A percentile compares a stretch with the other conserved stretches of the same genome.
Conservation (phyloP, 2,113 vertebrate species). For the Marmota flaviventris region DNA sequence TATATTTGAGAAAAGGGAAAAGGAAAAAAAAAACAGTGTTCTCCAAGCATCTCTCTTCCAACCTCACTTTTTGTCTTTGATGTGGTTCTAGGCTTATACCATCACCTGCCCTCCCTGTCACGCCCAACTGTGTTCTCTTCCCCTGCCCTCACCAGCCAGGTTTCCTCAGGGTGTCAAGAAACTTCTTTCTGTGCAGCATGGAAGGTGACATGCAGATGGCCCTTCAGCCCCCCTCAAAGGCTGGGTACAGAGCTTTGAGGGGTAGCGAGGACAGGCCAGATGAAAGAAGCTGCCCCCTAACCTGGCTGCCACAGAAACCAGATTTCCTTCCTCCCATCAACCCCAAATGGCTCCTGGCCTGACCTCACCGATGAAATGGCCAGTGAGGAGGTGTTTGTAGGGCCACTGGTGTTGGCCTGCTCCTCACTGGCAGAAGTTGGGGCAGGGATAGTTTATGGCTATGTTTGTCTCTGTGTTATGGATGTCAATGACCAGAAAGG, state of each 20-base stretch:
- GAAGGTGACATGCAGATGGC: neutral
- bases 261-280: neutral
- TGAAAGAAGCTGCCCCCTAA: neutral
- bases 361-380: neutral
- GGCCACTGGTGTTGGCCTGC: neutral
- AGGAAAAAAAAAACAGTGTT: neutral
- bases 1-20: neutral
- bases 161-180: neutral
- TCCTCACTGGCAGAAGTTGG: neutral
- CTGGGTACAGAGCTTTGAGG: neutral
- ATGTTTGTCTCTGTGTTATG: neutral
- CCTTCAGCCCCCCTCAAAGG: too few species aligned
- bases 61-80: neutral
- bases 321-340: neutral
- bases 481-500: constrained; percentile 9
- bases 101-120: neutral
- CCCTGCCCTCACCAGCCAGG: neutral
- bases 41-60: neutral
- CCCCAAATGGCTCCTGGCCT: neutral
- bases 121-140: too few species aligned
- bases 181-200: neutral
- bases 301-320: neutral
- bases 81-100: neutral
- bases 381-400: neutral
- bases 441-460: neutral